Conservation (phyloP, 2,113 vertebrate genomes). For the Pyrgilauda ruficollis region DNA sequence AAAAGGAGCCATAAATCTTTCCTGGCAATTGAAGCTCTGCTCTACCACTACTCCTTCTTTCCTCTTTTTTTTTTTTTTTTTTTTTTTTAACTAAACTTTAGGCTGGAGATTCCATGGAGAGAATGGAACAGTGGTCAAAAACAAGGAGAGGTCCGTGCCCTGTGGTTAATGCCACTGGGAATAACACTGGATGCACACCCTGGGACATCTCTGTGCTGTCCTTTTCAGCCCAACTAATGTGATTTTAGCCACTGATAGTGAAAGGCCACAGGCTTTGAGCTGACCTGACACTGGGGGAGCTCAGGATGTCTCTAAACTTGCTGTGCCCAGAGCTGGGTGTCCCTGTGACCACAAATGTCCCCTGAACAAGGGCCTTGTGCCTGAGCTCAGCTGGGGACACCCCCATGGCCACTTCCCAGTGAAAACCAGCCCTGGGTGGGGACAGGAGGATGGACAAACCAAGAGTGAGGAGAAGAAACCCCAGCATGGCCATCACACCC, state of each 20-base stretch:
- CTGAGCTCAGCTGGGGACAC: neutral
- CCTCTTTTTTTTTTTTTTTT: neutral
- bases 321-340: rapidly evolving
- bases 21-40: neutral
- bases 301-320: neutral
- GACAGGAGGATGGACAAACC: neutral
- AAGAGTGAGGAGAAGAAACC: neutral
- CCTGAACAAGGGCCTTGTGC: neutral
- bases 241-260: neutral
- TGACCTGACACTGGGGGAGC: neutral
- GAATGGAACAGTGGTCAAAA: rapidly evolving
- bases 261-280: neutral
- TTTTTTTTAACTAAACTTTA: neutral
- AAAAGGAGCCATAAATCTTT: constrained; percentile 74
- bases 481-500: neutral
- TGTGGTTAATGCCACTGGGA: neutral
- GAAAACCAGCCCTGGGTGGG: neutral
- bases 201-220: neutral
- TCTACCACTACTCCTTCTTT: neutral
- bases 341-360: neutral
- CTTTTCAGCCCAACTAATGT: neutral
- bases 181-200: neutral
- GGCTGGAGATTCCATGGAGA: neutral
- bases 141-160: neutral
- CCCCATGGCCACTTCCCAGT: neutral